phyloP scores from a whole-genome alignment of 2,113 vertebrate genomes.

The Mugil cephalus region DNA sequence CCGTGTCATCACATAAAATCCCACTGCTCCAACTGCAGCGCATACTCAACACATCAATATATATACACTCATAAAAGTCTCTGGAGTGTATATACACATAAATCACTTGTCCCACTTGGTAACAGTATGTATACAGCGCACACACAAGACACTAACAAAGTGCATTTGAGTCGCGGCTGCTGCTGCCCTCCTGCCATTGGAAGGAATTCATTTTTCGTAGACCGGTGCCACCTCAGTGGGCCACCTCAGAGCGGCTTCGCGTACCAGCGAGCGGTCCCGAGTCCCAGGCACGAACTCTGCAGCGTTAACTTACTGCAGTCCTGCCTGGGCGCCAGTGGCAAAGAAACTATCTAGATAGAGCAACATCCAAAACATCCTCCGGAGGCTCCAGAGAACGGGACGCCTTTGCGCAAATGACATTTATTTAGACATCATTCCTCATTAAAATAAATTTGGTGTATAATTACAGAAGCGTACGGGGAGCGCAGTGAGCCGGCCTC shows the following conservation, averaged over 20 bases:
- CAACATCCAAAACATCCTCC: conserved; percentile 27
- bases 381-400: conserved; percentile 34
- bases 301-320: conserved; percentile 3
- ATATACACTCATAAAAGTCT: conserved; percentile 57
- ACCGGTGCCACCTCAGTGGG: conserved; percentile 56
- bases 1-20: conserved; percentile 25
- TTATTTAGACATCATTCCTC: conserved; percentile 78
- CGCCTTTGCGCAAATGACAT: conserved; percentile 64
- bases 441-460: conserved; percentile 82
- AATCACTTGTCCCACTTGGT: conserved; percentile 47
- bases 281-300: conserved; percentile 36
- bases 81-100: conserved; percentile 46
- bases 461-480: conserved; percentile 81
- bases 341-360: conserved; percentile 25
- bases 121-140: conserved; percentile 57
- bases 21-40: conserved; percentile 25
- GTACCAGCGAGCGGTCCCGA: conserved; percentile 15
- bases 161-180: conserved; percentile 49
- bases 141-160: conserved; percentile 64
- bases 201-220: conserved; percentile 67
- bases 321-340: conserved; percentile 23
- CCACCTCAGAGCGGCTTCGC: conserved; percentile 51
- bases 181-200: conserved; percentile 35
- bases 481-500: conserved; percentile 44
- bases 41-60: conserved; percentile 32